These are phyloP conservation scores for Machimus atricapillus DNA, from an alignment of 2,888 invertebrate genomes.

Conservation along the genomic window DNA sequence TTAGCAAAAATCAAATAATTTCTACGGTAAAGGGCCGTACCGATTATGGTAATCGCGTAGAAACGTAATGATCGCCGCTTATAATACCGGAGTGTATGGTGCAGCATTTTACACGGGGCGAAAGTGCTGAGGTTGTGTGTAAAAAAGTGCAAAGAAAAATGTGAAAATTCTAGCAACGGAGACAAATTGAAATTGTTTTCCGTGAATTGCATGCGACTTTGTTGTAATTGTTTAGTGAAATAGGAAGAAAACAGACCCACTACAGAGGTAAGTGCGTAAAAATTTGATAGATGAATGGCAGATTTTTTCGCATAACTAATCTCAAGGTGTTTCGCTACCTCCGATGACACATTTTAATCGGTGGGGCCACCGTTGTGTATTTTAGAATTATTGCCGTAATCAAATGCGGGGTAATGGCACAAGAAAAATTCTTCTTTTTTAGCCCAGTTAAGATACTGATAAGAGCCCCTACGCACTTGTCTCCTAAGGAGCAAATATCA, in stretches of 20 bases:
- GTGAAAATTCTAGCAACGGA: neutral
- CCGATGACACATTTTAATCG: slow-evolving; percentile 25
- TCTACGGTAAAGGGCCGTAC: neutral
- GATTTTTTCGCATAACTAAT: neutral
- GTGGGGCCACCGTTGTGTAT: neutral
- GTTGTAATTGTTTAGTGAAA: neutral
- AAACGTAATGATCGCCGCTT: neutral
- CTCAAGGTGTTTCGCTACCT: neutral
- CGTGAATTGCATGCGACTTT: neutral
- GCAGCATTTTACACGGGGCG: neutral
- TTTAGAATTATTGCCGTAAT: neutral
- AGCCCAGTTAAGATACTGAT: neutral
- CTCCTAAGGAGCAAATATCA: neutral
- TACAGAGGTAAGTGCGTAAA: slow-evolving; percentile 11
- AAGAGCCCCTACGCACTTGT: neutral
- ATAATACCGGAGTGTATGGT: neutral
- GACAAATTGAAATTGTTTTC: slow-evolving; percentile 3
- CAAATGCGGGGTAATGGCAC: neutral
- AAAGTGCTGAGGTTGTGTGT: slow-evolving; percentile 11
- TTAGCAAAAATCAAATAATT: neutral
- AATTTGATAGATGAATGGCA: neutral
- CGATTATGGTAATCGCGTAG: neutral
- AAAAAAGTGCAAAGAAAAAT: slow-evolving; percentile 13
- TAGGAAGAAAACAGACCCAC: neutral
- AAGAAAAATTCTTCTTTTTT: neutral